Percentiles rank a stretch among this genome's conserved stretches.
These are phyloP conservation scores for Spinus olivaceus DNA, from an alignment of 2,797 vertebrate species.

Conservation along the genomic window DNA sequence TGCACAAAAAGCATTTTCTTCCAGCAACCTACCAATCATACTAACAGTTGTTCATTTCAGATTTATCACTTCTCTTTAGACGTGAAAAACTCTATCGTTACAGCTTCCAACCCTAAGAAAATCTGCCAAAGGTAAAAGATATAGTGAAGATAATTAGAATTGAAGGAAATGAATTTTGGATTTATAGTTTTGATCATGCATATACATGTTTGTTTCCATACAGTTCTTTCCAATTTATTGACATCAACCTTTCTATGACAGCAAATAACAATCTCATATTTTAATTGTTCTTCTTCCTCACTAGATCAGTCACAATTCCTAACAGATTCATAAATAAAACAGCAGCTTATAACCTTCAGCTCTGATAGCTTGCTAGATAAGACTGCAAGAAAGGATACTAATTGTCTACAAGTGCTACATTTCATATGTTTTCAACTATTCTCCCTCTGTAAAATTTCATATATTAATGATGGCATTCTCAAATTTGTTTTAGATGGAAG, in stretches of 20 bases:
- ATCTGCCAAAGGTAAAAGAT: slow-evolving; percentile 61
- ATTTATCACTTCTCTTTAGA: slow-evolving; percentile 67
- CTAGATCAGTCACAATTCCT: not conserved
- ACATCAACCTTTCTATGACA: not conserved
- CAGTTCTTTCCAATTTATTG: not conserved
- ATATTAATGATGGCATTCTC: not conserved
- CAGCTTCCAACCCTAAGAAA: slow-evolving; percentile 45
- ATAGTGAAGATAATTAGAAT: slow-evolving; percentile 13
- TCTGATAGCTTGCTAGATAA: slow-evolving; percentile 27
- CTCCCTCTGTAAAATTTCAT: not conserved
- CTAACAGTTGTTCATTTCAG: slow-evolving; percentile 70
- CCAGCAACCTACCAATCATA: slow-evolving; percentile 67
- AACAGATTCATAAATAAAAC: slow-evolving; percentile 47
- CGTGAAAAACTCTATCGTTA: slow-evolving; percentile 37
- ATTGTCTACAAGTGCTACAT: not conserved
- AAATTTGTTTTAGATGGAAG: not conserved
- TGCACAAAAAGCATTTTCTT: slow-evolving; percentile 46
- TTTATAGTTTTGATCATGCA: not conserved
- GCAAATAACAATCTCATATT: not conserved
- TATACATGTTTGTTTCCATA: not conserved
- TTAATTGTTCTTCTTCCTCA: not conserved
- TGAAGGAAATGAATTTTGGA: not conserved
- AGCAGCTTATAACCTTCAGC: not conserved
- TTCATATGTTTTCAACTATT: slow-evolving; percentile 24
- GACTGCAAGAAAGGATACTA: not conserved